These are phyloP conservation scores for Tiliqua scincoides DNA, from an alignment of 2,113 vertebrate species.

Conservation along the genomic window DNA sequence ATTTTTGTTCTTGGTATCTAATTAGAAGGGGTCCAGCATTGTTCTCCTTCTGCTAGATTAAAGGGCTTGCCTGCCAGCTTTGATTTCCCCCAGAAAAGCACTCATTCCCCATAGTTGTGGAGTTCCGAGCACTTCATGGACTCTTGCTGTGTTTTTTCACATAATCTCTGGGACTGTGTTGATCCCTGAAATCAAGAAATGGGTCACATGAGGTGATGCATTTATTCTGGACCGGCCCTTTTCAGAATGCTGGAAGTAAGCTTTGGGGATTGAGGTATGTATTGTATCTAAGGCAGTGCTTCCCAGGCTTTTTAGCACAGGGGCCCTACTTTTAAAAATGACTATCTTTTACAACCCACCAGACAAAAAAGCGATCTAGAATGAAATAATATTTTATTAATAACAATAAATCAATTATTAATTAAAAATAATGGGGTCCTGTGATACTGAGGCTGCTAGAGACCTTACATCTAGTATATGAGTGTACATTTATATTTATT, in stretches of 20 bases:
- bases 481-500: too few species aligned
- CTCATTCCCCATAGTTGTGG: neutral
- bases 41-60: neutral
- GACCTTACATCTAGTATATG: too few species aligned
- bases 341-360: too few species aligned
- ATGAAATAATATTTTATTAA: too few species aligned
- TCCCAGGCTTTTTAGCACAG: too few species aligned
- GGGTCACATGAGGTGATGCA: neutral
- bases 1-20: neutral
- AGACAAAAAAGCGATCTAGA: too few species aligned
- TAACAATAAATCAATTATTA: too few species aligned
- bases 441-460: too few species aligned
- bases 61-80: neutral
- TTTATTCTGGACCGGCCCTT: too few species aligned
- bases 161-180: neutral
- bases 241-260: neutral
- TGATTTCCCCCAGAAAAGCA: neutral
- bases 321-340: too few species aligned
- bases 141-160: neutral
- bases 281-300: too few species aligned
- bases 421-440: too few species aligned
- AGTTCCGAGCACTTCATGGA: neutral
- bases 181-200: neutral
- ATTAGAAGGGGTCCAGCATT: neutral
- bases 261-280: neutral